Base-by-base conservation (phyloP, 1,140 invertebrate genomes). In the Lutraria rhynchaena region DNA sequence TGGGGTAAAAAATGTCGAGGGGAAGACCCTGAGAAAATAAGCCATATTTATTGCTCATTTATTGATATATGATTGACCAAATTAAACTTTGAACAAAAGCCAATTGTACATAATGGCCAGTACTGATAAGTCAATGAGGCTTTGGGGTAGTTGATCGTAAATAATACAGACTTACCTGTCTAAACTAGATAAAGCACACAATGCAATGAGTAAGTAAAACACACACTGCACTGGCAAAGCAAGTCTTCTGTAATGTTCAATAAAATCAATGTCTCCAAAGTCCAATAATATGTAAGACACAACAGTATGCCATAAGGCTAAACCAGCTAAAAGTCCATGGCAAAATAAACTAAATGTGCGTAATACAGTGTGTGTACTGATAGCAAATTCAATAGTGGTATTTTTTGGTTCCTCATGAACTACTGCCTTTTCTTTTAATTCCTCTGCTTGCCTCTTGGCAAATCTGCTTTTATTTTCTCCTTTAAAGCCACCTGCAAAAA, bases 291-390 rank as follows among this genome's bases (percentile, higher is more conserved):
- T 70, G 73, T 87, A 88, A 17, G 88, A 84, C 41, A 88, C 83
- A 19, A 87, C 83, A 41, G 89, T 85, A 58, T 91, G 89, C 89
- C 90, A 91, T n/a, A 89, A 77, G 0, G 85, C 77, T 55, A 91
- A 83, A 11, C 90, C 90, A 19, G 89, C 90, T 22, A 86, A 85
- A 3, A 91, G 70, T 33, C 90, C 90, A 83, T 91, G 90, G n/a
- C 88, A 71, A 77, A 90, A 91, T 44, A 91, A 73, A 49, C 82
- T 86, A 24, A 90, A 76, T n/a, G 85, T 89, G 31, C 83, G 73
- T 53, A 90, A 83, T 19, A 88, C 81, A 65, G 63, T 84, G 57
- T 91, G 88, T 11, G 86, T 86, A 22, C 60, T 67, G 9, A 91
- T 60, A 3, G 87, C 90, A 85, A 91, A 89, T 74, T 89, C 87